Evolutionary conservation across 2,113 vertebrate species (phyloP), one percentile per base, ranked within the genome.

Genomic region (Emydura subglobosa): DNA sequence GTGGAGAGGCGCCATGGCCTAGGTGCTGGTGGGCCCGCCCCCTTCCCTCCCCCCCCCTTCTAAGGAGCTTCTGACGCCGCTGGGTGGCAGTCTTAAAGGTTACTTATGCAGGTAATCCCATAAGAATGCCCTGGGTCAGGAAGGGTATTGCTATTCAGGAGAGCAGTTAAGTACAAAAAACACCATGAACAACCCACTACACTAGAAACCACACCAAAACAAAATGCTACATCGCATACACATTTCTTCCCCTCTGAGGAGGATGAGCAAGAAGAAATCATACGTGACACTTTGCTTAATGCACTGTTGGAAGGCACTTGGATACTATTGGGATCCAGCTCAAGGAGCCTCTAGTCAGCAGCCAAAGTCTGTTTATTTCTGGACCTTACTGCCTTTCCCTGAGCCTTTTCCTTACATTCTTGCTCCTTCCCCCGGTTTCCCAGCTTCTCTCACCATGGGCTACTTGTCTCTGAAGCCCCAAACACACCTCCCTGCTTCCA

Each of bases 111-210:
- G 31, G 47, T 50, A 74, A 83, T 79, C 91, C 80, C 72, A 83
- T 88, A 87, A 54, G 16, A 53, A 8, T 81, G n/a, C 2, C 3
- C 76, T 83, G 57, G 31, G 24, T 0, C 1, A 53, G 59, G 83
- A 72, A 72, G 4, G 1, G 51, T 84, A 22, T 31, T 85, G 31
- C 5, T 42, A 8, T 88, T 94, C 85, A 95, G 53, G 81, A 92
- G 86, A 53, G 39, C 24, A 14, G n/a, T 47, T 39, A 25, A 42
- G 55, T 68, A 72, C 49, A 72, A 95, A 83, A 25, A n/a, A 31
- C 89, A 34, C 22, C 72, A 50, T 22, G 91, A 79, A 39, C 34
- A 79, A 10, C 12, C 21, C 29, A 39, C 39, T 11, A 55, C 29
- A 39, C 39, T 11, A 55, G 91, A 61, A 76, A 82, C 3, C 68